Conservation (phyloP, 2,888 invertebrate genomes). For the Omphaloscelis lunosa region DNA sequence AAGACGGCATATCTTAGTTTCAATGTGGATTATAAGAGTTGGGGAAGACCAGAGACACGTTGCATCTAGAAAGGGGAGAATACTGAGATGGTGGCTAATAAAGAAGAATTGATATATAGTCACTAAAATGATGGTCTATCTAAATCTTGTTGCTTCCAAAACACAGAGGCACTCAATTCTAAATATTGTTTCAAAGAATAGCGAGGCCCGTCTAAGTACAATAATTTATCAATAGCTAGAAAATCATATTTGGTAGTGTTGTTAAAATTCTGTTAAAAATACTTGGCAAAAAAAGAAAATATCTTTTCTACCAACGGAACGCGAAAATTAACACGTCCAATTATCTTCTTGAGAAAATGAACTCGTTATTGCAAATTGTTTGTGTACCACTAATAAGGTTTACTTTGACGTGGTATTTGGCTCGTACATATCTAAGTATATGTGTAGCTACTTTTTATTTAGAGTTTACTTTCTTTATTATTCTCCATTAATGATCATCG, state of each 20-base stretch:
- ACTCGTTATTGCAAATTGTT: slow-evolving; percentile 22
- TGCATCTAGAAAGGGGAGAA: too few relatives aligned
- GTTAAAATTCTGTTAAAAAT: slow-evolving; percentile 36
- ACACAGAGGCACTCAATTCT: neutral
- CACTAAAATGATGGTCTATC: neutral
- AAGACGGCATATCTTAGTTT: too few relatives aligned
- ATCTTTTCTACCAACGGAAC: slow-evolving; percentile 16
- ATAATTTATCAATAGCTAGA: neutral
- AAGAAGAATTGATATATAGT: neutral
- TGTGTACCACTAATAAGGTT: slow-evolving; percentile 11
- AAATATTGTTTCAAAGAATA: neutral
- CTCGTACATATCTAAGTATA: neutral
- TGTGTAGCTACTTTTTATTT: neutral
- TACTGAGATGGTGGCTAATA: neutral
- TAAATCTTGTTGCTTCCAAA: neutral
- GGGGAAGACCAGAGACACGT: too few relatives aligned
- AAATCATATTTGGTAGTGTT: neutral
- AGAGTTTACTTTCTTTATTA: neutral
- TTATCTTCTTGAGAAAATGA: slow-evolving; percentile 21
- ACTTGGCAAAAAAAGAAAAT: slow-evolving; percentile 23
- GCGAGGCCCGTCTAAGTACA: neutral
- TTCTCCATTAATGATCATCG: neutral
- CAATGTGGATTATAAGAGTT: too few relatives aligned
- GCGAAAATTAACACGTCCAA: slow-evolving; percentile 34
- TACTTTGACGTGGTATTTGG: slow-evolving; percentile 3